Evolutionary conservation across 2,797 vertebrate species (phyloP).

Genomic region (Sandelia bainsii): DNA sequence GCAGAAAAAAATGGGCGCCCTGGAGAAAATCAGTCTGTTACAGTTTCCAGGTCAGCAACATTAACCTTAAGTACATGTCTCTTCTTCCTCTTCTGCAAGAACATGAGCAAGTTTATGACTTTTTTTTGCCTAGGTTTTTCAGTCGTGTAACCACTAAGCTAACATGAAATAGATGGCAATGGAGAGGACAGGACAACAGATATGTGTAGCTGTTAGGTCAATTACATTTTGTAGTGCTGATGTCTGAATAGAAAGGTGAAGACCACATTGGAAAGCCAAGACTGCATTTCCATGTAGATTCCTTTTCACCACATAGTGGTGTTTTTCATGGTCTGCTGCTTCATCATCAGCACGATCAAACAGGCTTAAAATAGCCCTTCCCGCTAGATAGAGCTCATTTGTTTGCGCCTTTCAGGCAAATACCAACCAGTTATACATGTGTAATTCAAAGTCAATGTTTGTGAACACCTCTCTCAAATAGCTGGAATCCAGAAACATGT

Average conservation of each 20-base stretch:
- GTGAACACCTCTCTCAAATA: slow-evolving; percentile 12
- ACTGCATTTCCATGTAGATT: neutral
- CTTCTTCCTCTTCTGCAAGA: slow-evolving; percentile 14
- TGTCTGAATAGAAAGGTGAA: slow-evolving; percentile 3
- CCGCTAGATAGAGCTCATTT: slow-evolving; percentile 8
- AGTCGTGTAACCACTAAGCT: slow-evolving; percentile 10
- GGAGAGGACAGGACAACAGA: neutral
- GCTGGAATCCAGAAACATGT: slow-evolving; percentile 26
- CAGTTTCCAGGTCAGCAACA: slow-evolving; percentile 48
- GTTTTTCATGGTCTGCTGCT: neutral
- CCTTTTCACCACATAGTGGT: neutral
- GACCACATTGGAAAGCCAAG: neutral
- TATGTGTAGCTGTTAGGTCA: slow-evolving; percentile 5
- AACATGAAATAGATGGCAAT: neutral
- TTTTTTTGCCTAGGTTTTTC: neutral
- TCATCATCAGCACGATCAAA: neutral
- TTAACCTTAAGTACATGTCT: slow-evolving; percentile 43
- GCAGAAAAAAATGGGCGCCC: neutral
- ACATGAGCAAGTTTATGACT: slow-evolving; percentile 24
- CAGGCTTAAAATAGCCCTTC: slow-evolving; percentile 5
- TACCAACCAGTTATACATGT: slow-evolving; percentile 12
- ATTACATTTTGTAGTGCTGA: slow-evolving; percentile 22
- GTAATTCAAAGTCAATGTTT: slow-evolving; percentile 38
- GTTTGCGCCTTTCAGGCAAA: slow-evolving; percentile 28
- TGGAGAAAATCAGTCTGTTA: slow-evolving; percentile 18